phyloP scores from a whole-genome alignment of 2,113 vertebrate genomes.

The Xerus inauris region DNA sequence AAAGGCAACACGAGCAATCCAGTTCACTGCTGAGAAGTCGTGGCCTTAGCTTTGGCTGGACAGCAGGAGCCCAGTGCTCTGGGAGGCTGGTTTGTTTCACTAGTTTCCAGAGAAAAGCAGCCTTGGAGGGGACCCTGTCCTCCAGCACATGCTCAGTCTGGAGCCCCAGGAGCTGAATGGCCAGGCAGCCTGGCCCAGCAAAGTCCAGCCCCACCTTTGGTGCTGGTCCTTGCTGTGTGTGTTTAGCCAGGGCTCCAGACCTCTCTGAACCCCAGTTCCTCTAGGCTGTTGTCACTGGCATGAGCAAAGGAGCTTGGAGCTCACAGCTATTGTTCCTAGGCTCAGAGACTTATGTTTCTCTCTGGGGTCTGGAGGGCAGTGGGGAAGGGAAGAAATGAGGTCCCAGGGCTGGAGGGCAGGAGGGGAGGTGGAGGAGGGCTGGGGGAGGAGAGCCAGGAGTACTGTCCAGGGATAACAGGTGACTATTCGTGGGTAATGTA shows the following conservation, averaged over 20 bases:
- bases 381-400: background rate
- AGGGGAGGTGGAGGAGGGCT: no score
- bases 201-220: background rate
- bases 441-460: background rate
- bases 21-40: slow-evolving; percentile 62
- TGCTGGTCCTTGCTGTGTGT: background rate
- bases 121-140: background rate
- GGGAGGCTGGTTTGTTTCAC: background rate
- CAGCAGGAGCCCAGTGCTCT: background rate
- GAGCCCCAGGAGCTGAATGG: background rate
- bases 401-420: background rate
- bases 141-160: background rate
- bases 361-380: background rate
- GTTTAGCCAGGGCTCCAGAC: background rate
- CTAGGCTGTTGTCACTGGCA: background rate
- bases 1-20: background rate
- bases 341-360: background rate
- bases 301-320: background rate
- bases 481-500: background rate
- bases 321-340: background rate
- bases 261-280: background rate
- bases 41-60: slow-evolving; percentile 49
- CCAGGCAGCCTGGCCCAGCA: background rate
- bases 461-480: background rate
- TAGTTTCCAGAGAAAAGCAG: background rate